A percentile compares a stretch with the other conserved stretches of the same genome.
These are phyloP conservation scores for Tringa solitaria DNA, from an alignment of 2,113 vertebrate genomes.

Conservation along the genomic window DNA sequence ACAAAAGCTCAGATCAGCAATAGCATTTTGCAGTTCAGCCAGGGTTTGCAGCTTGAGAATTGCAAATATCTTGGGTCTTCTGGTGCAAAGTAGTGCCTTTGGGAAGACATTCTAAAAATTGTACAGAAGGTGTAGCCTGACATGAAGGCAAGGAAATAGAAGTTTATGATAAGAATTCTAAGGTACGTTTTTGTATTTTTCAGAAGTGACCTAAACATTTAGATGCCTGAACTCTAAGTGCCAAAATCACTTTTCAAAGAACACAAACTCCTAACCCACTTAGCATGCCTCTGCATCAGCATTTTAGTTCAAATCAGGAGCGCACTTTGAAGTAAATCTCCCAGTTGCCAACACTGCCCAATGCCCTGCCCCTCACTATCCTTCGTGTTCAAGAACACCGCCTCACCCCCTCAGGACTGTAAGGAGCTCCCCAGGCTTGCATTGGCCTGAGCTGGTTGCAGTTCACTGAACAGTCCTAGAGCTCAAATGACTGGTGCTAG, in stretches of 20 bases:
- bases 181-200: neutral
- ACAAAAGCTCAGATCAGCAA: slow-evolving; percentile 32
- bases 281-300: neutral
- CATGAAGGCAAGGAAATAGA: neutral
- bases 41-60: slow-evolving; percentile 3
- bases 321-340: neutral
- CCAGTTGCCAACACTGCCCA: neutral
- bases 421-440: neutral
- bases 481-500: neutral
- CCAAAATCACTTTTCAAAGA: neutral
- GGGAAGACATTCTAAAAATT: slow-evolving; percentile 8
- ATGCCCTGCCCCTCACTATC: neutral
- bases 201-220: neutral
- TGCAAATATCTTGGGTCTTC: neutral
- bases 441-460: neutral
- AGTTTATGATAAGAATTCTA: neutral
- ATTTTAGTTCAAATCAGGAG: neutral
- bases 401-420: neutral
- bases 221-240: neutral
- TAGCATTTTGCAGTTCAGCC: slow-evolving; percentile 17
- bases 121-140: neutral
- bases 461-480: neutral
- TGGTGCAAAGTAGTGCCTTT: neutral
- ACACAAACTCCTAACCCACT: neutral
- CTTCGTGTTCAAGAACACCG: accelerated